Evolutionary conservation across 2,888 invertebrate species (phyloP).

Genomic region (Stenchaetothrips biformis): DNA sequence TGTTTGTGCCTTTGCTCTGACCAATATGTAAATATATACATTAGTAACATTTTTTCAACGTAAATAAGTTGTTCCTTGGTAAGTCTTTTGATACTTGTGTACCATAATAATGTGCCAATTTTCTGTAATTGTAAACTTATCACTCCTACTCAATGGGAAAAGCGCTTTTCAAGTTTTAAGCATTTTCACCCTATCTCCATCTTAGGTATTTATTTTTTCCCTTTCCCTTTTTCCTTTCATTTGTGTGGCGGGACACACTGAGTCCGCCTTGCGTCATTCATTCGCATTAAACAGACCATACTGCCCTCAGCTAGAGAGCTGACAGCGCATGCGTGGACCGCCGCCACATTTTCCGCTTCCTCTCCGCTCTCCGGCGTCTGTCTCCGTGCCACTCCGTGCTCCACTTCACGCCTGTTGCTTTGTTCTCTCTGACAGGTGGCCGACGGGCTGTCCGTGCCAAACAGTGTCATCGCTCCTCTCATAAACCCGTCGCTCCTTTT

Average conservation of each 20-base stretch:
- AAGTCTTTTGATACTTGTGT: not conserved
- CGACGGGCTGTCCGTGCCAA: slow-evolving; percentile 17
- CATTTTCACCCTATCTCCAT: not conserved
- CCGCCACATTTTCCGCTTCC: not conserved
- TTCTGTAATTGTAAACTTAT: not conserved
- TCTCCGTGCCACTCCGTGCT: not conserved
- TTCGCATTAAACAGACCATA: slow-evolving; percentile 59
- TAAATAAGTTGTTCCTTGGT: too few species aligned
- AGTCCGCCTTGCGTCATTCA: too few species aligned
- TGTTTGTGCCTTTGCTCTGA: not conserved
- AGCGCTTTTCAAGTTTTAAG: not conserved
- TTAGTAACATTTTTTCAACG: too few species aligned
- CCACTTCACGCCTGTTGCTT: not conserved
- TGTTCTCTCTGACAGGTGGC: not conserved
- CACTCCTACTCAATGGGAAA: not conserved
- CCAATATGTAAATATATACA: not conserved
- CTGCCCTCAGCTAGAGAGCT: slow-evolving; percentile 55
- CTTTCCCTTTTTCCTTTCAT: too few species aligned
- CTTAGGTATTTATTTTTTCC: not conserved
- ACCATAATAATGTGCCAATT: slow-evolving; percentile 13
- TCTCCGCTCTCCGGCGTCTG: not conserved
- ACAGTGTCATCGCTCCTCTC: slow-evolving; percentile 20
- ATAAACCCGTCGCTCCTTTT: slow-evolving; percentile 24
- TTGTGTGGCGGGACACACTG: too few species aligned
- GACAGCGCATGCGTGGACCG: slow-evolving; percentile 41